Evolutionary conservation across 2,797 vertebrate species (phyloP), one percentile per base, ranked within the genome.

Genomic region (Myiotriccus ornatus): DNA sequence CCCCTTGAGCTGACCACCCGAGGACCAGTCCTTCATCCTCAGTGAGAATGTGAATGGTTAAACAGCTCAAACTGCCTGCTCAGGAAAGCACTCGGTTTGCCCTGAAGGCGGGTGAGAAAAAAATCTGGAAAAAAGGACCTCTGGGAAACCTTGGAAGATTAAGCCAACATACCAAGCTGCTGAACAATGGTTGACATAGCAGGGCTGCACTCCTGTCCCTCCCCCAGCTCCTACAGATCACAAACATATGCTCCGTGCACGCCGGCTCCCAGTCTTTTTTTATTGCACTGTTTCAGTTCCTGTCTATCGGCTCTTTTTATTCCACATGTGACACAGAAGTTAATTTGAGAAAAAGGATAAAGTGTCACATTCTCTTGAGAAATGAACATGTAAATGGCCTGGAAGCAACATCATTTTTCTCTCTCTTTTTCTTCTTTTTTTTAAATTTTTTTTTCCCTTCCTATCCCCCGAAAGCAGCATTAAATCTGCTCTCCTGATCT

Each of bases 281-380:
- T 87, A 81, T 80, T 90, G 68, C 68, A 2, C 62, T 68, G 71
- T 80, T 94, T 81, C 76, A 74, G 49, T 70, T 92, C 93, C 91
- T 8, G 11, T 83, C 92, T 30, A 27, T 37, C 50, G 5, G 63
- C 75, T 75, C 82, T 62, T 84, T 95, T 88, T 37, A 93, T 93
- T 94, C 91, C 0, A 2, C 16, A 2, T 81, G 69, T 91, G 91
- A 94, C 93, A 96, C 79, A 84, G 60, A 95, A 96, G 91, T 96
- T 95, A 91, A 94, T 96, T 89, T 92, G 82, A 93, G 90, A 76
- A 92, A 95, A 85, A 75, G 97, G 89, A 97, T 95, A 79, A 95
- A 96, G 87, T 95, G 96, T 93, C 96, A 95, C 96, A 93, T 95
- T 94, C 94, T 95, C 95, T 91, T 96, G 95, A 96, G 95, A 89